These are phyloP conservation scores for Craseonycteris thonglongyai DNA, from an alignment of 2,113 vertebrate genomes.

Conservation along the genomic window DNA sequence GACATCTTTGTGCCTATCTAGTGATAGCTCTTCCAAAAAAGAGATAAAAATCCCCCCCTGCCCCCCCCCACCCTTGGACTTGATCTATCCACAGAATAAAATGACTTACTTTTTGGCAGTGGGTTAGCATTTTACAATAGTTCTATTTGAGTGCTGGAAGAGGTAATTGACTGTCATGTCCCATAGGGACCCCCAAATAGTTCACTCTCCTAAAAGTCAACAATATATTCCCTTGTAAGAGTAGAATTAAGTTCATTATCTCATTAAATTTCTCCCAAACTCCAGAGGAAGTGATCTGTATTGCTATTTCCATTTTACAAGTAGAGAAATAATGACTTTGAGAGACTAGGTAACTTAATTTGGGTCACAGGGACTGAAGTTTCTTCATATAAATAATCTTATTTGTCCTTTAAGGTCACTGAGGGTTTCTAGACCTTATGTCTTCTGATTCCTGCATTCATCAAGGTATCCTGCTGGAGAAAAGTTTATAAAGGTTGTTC, in stretches of 20 bases:
- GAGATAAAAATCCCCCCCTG: slow-evolving; percentile 32
- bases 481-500: neutral
- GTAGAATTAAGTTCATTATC: slow-evolving; percentile 35
- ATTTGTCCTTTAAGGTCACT: neutral
- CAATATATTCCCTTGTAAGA: slow-evolving; percentile 43
- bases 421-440: neutral
- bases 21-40: slow-evolving; percentile 40
- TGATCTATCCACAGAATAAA: slow-evolving; percentile 51
- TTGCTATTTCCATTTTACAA: neutral
- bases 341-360: slow-evolving; percentile 15
- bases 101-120: slow-evolving; percentile 50
- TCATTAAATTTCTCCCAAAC: slow-evolving; percentile 33
- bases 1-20: slow-evolving; percentile 41
- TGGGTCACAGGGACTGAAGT: neutral
- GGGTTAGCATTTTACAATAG: slow-evolving; percentile 45
- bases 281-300: neutral
- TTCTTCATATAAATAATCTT: slow-evolving; percentile 15
- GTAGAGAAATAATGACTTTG: neutral
- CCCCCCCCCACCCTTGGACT: neutral
- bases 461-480: neutral
- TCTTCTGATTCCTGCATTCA: slow-evolving; percentile 5
- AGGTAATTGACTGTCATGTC: slow-evolving; percentile 33
- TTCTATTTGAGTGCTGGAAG: slow-evolving; percentile 35
- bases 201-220: slow-evolving; percentile 44
- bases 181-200: slow-evolving; percentile 15